A percentile compares a stretch with the other conserved stretches of the same genome.
phyloP scores from a whole-genome alignment of 2,888 invertebrate species.

The Agonopterix arenella region DNA sequence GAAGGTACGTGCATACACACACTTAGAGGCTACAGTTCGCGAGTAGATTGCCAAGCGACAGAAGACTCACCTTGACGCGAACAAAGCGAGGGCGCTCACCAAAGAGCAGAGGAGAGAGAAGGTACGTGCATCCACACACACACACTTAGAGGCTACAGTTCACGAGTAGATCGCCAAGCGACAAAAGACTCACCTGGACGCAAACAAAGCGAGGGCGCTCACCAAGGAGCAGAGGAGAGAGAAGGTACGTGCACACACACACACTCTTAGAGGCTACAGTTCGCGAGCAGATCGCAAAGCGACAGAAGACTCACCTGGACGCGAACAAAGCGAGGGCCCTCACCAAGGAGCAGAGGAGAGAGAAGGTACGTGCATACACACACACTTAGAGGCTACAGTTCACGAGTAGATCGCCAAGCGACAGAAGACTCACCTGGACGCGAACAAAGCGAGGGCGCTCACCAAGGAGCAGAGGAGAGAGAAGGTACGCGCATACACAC shows the following conservation, averaged over 20 bases:
- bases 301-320: constrained; percentile 95
- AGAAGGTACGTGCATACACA: constrained; percentile 81
- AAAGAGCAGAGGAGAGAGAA: constrained; percentile 96
- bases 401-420: constrained; percentile 98
- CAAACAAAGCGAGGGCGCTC: constrained; percentile 94
- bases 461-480: constrained; percentile 96
- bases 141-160: constrained; percentile 97
- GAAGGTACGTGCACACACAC: constrained; percentile 76
- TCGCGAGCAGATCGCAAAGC: constrained; percentile 97
- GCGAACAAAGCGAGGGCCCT: constrained; percentile 96
- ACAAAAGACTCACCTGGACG: constrained; percentile 95
- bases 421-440: constrained; percentile 95
- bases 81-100: constrained; percentile 94
- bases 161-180: constrained; percentile 98
- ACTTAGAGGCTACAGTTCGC: constrained; percentile 97
- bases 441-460: constrained; percentile 94
- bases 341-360: constrained; percentile 94
- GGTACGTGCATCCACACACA: constrained; percentile 70
- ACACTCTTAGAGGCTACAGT: constrained; percentile 99
- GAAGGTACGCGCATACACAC: constrained; percentile 75
- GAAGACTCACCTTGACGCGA: constrained; percentile 96
- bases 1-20: constrained; percentile 76
- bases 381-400: constrained; percentile 98
- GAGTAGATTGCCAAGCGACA: constrained; percentile 98
- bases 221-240: constrained; percentile 96